A percentile compares a stretch with the other conserved stretches of the same genome.
These are phyloP conservation scores for Empidonax traillii DNA, from an alignment of 2,113 vertebrate genomes.

Conservation along the genomic window DNA sequence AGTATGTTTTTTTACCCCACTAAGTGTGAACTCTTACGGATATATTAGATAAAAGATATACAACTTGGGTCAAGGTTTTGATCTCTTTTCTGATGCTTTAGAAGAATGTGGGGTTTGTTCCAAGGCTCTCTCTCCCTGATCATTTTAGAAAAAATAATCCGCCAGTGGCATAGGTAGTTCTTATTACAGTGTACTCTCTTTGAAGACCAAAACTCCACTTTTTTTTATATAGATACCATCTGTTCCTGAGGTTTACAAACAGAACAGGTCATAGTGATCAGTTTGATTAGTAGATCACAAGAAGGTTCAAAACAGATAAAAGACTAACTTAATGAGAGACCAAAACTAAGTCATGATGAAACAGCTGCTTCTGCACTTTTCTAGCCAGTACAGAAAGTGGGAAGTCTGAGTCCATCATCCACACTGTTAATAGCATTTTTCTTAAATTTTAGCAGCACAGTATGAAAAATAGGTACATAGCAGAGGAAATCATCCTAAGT, in stretches of 20 bases:
- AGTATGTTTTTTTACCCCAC: neutral
- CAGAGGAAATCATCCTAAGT: neutral
- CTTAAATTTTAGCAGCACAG: neutral
- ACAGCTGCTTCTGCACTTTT: neutral
- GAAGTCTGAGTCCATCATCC: neutral
- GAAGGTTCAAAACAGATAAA: neutral
- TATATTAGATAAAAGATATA: neutral
- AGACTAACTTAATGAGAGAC: neutral
- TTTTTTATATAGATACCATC: neutral
- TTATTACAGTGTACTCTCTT: neutral
- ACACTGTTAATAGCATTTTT: neutral
- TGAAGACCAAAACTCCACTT: neutral
- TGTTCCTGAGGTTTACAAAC: neutral
- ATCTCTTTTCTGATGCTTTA: neutral
- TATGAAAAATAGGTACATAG: neutral
- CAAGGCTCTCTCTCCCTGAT: neutral
- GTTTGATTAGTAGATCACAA: neutral
- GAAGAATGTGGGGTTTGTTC: neutral
- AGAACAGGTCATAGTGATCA: neutral
- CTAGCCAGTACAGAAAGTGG: neutral
- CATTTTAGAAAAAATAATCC: neutral
- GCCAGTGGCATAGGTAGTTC: neutral
- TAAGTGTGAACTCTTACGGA: neutral
- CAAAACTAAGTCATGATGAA: neutral
- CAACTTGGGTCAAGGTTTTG: neutral